Evolutionary conservation across 2,888 invertebrate genomes (phyloP).

Genomic region (Nowickia ferox): DNA sequence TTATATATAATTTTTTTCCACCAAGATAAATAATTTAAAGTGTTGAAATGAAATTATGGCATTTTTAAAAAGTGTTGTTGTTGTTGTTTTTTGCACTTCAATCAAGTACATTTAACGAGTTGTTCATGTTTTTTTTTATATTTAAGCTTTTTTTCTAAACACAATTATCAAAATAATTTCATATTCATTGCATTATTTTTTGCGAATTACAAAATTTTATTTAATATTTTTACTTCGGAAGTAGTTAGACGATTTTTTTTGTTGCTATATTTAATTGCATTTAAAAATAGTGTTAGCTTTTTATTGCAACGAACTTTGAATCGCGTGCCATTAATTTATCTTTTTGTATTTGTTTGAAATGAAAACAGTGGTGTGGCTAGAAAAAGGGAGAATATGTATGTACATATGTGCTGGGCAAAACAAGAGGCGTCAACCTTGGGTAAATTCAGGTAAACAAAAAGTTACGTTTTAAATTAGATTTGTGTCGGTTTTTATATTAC

Average conservation of each 20-base stretch:
- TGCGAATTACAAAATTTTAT: slow-evolving; percentile 30
- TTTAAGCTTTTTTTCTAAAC: slow-evolving; percentile 2
- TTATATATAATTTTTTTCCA: slow-evolving; percentile 5
- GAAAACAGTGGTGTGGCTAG: not conserved
- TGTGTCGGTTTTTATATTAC: no score
- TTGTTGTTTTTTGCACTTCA: slow-evolving; percentile 25
- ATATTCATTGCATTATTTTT: slow-evolving; percentile 43
- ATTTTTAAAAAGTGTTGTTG: slow-evolving; percentile 5
- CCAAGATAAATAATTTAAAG: slow-evolving; percentile 38
- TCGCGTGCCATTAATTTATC: slow-evolving; percentile 53
- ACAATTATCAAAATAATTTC: slow-evolving; percentile 35
- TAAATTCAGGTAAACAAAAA: no score
- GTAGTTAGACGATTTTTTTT: slow-evolving; percentile 36
- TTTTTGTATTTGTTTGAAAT: not conserved
- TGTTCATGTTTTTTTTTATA: slow-evolving; percentile 43
- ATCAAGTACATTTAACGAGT: slow-evolving; percentile 26
- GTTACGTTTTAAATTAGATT: no score
- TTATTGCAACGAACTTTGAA: slow-evolving; percentile 32
- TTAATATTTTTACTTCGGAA: slow-evolving; percentile 48
- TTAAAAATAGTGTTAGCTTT: slow-evolving; percentile 39
- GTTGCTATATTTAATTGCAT: slow-evolving; percentile 41
- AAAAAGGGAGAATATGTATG: not conserved
- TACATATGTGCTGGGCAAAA: no score
- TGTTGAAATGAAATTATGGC: slow-evolving; percentile 50
- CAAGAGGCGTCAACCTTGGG: no score